Evolutionary conservation across 2,113 vertebrate genomes (phyloP).

Genomic region (Aplodontia rufa): DNA sequence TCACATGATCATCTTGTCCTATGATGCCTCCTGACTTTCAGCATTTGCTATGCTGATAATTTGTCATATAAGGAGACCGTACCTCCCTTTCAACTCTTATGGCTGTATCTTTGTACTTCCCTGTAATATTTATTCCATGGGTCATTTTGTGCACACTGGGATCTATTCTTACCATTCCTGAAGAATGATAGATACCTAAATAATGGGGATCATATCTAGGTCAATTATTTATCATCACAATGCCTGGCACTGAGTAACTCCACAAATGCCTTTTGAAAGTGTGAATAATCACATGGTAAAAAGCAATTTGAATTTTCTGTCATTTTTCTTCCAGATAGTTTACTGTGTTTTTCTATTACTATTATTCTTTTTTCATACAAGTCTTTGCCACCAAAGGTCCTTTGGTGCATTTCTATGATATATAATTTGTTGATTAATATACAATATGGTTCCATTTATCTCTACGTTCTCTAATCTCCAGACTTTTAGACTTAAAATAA

Average conservation of each 20-base stretch:
- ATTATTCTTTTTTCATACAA: neutral
- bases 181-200: neutral
- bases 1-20: neutral
- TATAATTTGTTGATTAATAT: neutral
- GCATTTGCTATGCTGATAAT: neutral
- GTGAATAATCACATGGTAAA: neutral
- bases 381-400: neutral
- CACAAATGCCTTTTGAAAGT: neutral
- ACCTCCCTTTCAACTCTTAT: neutral
- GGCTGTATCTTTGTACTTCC: neutral
- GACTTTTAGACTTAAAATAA: neutral
- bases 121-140: neutral
- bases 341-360: neutral
- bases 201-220: neutral
- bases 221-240: neutral
- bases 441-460: neutral
- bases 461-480: neutral
- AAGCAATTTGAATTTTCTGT: neutral
- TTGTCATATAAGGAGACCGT: neutral
- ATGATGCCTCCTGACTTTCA: neutral
- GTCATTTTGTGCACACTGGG: neutral
- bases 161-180: neutral
- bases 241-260: neutral
- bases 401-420: neutral
- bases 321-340: neutral